Conservation (phyloP, 2,888 invertebrate genomes). For the Oasisia sp. region DNA sequence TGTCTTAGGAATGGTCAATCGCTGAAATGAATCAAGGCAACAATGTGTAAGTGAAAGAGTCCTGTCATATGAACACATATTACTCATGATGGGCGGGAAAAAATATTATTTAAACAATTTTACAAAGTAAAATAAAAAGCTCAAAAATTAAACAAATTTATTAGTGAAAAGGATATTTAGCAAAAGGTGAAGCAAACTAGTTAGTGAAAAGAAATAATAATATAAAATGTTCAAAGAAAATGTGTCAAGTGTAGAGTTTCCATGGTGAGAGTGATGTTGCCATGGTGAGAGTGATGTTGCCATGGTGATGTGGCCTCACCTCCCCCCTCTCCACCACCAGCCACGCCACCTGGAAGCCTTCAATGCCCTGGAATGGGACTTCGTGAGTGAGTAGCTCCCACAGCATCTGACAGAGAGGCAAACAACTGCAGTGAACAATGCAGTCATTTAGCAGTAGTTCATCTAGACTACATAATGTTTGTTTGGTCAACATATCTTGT, state of each 20-base stretch:
- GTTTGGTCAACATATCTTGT: background rate
- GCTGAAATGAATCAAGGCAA: constrained; percentile 43
- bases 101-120: too few species aligned
- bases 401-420: constrained; percentile 52
- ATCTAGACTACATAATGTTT: background rate
- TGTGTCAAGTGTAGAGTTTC: background rate
- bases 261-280: background rate
- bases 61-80: too few species aligned
- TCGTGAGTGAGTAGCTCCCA: constrained; percentile 67
- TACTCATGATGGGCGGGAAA: too few species aligned
- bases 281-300: background rate
- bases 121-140: too few species aligned
- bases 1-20: constrained; percentile 63
- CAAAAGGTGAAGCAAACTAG: background rate
- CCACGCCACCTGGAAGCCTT: constrained; percentile 67
- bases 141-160: too few species aligned
- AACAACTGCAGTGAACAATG: background rate
- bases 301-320: constrained; percentile 47
- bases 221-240: background rate
- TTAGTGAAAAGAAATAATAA: background rate
- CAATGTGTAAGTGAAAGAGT: too few species aligned
- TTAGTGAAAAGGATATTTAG: too few species aligned
- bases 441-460: background rate
- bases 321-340: constrained; percentile 66
- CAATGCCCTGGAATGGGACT: constrained; percentile 66